Base-by-base conservation (phyloP, 2,113 vertebrate species). In the Urocynchramus pylzowi region DNA sequence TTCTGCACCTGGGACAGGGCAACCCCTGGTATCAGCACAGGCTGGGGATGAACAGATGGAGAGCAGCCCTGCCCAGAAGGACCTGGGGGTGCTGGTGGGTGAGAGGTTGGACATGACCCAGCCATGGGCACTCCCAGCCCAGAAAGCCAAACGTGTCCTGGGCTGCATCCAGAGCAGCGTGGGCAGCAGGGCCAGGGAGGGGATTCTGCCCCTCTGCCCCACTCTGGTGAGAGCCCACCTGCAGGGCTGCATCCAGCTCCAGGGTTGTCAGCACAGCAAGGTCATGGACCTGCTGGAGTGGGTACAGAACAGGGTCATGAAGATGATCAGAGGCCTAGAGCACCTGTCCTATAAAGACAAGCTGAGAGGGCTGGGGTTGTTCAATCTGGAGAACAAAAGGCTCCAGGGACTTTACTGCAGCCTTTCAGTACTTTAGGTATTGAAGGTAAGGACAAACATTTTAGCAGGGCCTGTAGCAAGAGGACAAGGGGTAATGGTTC, bases 51-150 rank as follows among this genome's bases (percentile, higher is more conserved):
- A 44, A 52, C 13, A 45, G 21, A 57, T 19, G 2, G 9, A 59
- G 23, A 67, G 18, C 16, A 88, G 41, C 5, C 24, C 26, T 45
- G 47, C 5, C 0, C 1, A 49, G 26, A 30, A 67, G 44, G n/a
- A 22, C 31, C 9, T 42, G 8, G 15, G 33, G 16, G 4, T 35
- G 19, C 0, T 57, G 14, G 13, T 21, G 13, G 26, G 5, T 7
- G 10, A 74, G 19, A 60, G 41, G 41, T 35, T 68, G 26, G 14
- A 50, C 20, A 3, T 1, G 4, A 84, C 4, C 44, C 0, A 0
- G 5, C 30, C 19, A 28, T 0, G 1, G 2, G 18, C 3, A 2
- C 33, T 37, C 1, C 0, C 27, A 85, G 15, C 13, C 19, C 54
- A 65, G n/a, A 26, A 6, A 22, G 30, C 27, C 70, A 78, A 39